Evolutionary conservation across 2,113 vertebrate genomes (phyloP).

Genomic region (Ptyas mucosa): DNA sequence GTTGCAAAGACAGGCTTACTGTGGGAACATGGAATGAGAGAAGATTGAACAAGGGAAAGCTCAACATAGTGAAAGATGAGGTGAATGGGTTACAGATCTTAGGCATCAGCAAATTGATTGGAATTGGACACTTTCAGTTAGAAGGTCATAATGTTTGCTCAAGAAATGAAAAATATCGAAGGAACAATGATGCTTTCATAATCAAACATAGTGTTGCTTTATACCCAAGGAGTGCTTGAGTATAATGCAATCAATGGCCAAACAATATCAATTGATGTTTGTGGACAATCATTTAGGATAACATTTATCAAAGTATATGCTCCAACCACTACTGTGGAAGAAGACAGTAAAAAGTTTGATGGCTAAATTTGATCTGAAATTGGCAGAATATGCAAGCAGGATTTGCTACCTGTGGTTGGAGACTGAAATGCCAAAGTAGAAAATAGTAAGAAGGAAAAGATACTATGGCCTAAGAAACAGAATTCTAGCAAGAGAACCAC

Average conservation of each 20-base stretch:
- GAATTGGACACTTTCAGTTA: neutral
- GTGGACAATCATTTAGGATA: neutral
- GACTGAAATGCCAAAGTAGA: neutral
- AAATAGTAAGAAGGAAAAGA: neutral
- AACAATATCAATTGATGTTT: neutral
- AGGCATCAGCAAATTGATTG: neutral
- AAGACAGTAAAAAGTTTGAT: neutral
- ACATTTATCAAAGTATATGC: neutral
- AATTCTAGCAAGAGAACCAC: neutral
- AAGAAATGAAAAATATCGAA: neutral
- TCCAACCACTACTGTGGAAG: neutral
- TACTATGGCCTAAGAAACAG: neutral
- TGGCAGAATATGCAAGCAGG: neutral
- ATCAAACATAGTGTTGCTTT: neutral
- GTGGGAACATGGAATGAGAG: neutral
- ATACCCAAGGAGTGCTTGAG: neutral
- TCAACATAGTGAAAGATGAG: neutral
- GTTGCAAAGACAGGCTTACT: neutral
- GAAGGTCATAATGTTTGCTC: neutral
- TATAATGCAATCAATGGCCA: neutral
- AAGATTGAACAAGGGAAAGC: neutral
- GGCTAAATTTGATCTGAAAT: neutral
- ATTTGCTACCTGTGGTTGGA: neutral
- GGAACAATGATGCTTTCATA: neutral
- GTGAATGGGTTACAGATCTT: neutral